These are phyloP conservation scores for Columba janthina DNA, from an alignment of 2,113 vertebrate species.

Conservation along the genomic window DNA sequence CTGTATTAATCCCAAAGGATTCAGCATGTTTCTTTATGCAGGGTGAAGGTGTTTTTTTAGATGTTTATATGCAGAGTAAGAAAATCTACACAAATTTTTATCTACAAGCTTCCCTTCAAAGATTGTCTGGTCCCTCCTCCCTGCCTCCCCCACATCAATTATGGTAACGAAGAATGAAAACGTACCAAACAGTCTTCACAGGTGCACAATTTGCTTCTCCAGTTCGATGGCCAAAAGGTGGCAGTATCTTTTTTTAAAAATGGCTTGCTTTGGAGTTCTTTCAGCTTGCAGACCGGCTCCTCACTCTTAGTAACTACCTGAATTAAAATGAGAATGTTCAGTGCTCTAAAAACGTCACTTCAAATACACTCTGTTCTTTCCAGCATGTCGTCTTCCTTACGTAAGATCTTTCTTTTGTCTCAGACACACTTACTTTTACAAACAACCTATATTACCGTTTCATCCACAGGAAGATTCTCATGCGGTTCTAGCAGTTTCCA, in stretches of 20 bases:
- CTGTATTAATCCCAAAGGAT: background rate
- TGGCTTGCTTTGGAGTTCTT: constrained; percentile 73
- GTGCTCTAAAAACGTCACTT: background rate
- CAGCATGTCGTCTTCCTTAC: background rate
- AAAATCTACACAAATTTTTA: background rate
- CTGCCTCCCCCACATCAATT: background rate
- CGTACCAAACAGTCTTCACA: constrained; percentile 89
- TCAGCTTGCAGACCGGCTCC: constrained; percentile 76
- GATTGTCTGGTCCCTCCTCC: background rate
- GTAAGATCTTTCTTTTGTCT: background rate
- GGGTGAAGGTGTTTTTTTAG: background rate
- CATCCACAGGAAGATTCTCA: background rate
- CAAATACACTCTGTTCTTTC: background rate
- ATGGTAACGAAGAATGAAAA: background rate
- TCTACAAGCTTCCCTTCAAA: background rate
- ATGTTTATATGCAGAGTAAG: background rate
- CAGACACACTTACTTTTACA: background rate
- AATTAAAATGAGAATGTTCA: constrained; percentile 44
- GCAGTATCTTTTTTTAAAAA: constrained; percentile 75
- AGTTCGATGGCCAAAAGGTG: constrained; percentile 90
- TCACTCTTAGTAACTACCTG: constrained; percentile 52
- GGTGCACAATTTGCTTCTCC: constrained; percentile 89
- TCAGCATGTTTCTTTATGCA: background rate
- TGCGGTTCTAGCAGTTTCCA: background rate
- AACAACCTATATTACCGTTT: background rate